Conservation (phyloP, 2,113 vertebrate genomes). For the Passer montanus region DNA sequence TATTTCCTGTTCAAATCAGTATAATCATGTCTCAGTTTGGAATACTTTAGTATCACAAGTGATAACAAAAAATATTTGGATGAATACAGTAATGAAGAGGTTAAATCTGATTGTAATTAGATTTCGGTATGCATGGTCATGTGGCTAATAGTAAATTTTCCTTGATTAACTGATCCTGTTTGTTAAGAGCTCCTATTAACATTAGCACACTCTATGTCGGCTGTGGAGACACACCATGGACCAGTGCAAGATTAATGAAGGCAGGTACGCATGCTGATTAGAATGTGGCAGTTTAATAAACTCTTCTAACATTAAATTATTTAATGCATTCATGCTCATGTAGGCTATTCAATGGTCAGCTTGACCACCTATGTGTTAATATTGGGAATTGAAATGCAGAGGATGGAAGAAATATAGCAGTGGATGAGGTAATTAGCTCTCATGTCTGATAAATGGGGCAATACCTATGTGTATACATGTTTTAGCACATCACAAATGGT, state of each 20-base stretch:
- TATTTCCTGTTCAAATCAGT: conserved; percentile 46
- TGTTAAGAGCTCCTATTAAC: conserved; percentile 95
- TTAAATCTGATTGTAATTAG: conserved; percentile 87
- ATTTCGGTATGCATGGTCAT: conserved; percentile 84
- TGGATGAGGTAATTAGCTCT: conserved; percentile 96
- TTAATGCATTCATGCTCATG: conserved; percentile 99
- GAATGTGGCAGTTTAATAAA: conserved; percentile 93
- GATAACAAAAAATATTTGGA: conserved; percentile 52
- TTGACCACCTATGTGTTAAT: conserved; percentile 95
- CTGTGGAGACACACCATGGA: conserved; percentile 83
- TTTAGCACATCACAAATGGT: conserved; percentile 87
- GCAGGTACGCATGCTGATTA: conserved; percentile 88
- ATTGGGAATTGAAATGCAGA: conserved; percentile 93
- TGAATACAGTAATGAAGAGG: conserved; percentile 79
- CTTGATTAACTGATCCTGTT: conserved; percentile 98
- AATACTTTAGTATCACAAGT: conserved; percentile 37
- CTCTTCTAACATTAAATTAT: conserved; percentile 93
- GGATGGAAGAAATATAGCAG: conserved; percentile 89
- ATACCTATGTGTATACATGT: conserved; percentile 98
- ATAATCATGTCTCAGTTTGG: conserved; percentile 43
- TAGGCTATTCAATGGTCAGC: conserved; percentile 87
- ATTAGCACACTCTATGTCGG: conserved; percentile 82
- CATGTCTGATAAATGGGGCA: conserved; percentile 97
- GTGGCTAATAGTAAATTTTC: conserved; percentile 94
- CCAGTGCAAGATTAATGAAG: conserved; percentile 91